Evolutionary conservation across 2,888 invertebrate genomes (phyloP), one percentile per base, ranked within the genome.

Genomic region (Athalia circularis): DNA sequence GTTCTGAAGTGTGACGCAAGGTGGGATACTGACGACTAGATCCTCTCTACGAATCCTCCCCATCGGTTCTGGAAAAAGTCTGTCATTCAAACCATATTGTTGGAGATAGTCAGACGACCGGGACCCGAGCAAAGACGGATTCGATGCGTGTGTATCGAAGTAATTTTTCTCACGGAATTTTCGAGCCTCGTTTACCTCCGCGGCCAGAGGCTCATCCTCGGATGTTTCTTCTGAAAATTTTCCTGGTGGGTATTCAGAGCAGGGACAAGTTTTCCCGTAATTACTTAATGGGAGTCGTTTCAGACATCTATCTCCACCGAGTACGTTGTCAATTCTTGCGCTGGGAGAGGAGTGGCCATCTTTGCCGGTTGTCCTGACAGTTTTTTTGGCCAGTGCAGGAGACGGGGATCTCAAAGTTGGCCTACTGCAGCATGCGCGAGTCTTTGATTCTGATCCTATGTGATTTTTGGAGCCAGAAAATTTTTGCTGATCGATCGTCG

Each of bases 101-200:
- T 93, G 92, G 0, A 92, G 87, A 76, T 93, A 93, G 82, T 90
- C 82, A 0, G 86, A 87, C 2, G 83, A 85, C 54, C 81, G 79
- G 4, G 86, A 83, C 0, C 85, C 84, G 5, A 78, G 74, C 4
- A 87, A 77, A 4, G 85, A 85, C 2, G 82, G 81, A n/a, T 79
- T 80, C 1, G 91, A 91, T 0, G 93, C 93, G 84, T 93, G 93
- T n/a, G 93, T 93, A 81, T 94, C 93, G 79, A 93, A 94, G 83
- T 92, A 94, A 83, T 94, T 92, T 6, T 92, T 89, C 2, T 91
- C 88, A 11, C 94, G 90, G 81, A 93, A 94, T 82, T 91, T 90
- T 80, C 90, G 83, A 15, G 90, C 48, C 8, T 88, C 84, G 6
- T 81, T 80, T 9, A 86, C 54, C 45, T 79, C 65, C 13, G 15